phyloP scores from a whole-genome alignment of 2,888 invertebrate genomes.

The Aethes cnicana region DNA sequence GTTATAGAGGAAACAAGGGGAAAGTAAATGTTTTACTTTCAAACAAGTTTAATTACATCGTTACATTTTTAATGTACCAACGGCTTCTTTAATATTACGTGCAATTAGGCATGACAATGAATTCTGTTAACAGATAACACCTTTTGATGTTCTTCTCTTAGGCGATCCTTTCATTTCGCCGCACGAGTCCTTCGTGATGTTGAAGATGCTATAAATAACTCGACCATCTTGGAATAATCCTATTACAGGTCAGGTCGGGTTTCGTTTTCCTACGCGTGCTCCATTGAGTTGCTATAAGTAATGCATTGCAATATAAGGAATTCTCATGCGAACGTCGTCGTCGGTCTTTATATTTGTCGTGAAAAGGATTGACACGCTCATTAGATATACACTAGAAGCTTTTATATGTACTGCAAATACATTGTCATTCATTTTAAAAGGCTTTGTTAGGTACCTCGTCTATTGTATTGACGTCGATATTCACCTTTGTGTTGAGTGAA shows the following conservation, averaged over 20 bases:
- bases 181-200: conserved; percentile 2
- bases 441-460: not conserved
- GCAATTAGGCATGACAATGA: not conserved
- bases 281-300: conserved; percentile 1
- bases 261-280: not conserved
- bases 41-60: conserved; percentile 52
- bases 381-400: conserved; percentile 13
- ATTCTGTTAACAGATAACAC: not conserved
- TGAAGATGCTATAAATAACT: conserved; percentile 13
- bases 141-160: not conserved
- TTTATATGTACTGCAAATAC: conserved; percentile 5
- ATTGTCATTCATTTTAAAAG: conserved; percentile 13
- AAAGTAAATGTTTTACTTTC: conserved; percentile 53
- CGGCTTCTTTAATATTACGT: not conserved
- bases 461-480: not conserved
- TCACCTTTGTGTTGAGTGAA: not conserved
- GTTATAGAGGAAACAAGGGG: conserved; percentile 46
- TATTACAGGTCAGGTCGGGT: conserved; percentile 3
- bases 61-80: conserved; percentile 16
- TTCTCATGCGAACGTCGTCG: not conserved
- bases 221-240: conserved; percentile 3
- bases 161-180: not conserved
- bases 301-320: not conserved
- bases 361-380: conserved; percentile 5
- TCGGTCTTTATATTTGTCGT: not conserved